Base-by-base conservation (phyloP, 2,797 vertebrate genomes). In the Malurus splendens region DNA sequence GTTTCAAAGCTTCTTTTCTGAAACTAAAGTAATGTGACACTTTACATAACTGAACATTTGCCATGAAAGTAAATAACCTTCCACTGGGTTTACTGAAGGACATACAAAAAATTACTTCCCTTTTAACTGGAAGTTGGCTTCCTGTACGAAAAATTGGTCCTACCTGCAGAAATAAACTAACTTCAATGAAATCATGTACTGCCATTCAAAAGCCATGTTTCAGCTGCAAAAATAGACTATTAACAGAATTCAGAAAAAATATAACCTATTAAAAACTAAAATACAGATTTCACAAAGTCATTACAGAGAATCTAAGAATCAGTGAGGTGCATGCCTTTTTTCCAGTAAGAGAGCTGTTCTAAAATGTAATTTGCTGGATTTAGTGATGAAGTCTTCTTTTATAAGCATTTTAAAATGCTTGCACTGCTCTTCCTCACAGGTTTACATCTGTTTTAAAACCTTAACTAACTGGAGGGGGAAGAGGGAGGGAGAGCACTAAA, bases 1-100 rank as follows among this genome's bases (percentile, higher is more conserved):
- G 48, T 83, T 90, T 86, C 56, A 91, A 90, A 93, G 48, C 9
- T 23, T 92, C 70, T 89, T 65, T 75, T 66, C 89, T 94, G 93
- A 95, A 90, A 93, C 86, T 93, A 85, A 95, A 94, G 65, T 84
- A 95, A 94, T 81, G 79, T 95, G 93, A 95, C 92, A 94, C 66
- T 95, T 95, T 91, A 95, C 66, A 47, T 95, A 95, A 95, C 93
- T 47, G 91, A 95, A 89, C 86, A 87, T 90, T 94, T 91, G 86
- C 84, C 89, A 42, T 73, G 82, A 91, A 87, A 92, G 76, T 60
- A 89, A 92, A 86, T 92, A 95, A 93, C 93, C 93, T 93, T 94
- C 82, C 52, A 56, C 41, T 17, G 68, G 47, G 41, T 85, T 77
- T 92, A 90, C 75, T 72, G 88, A 93, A 94, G 86, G 90, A 80